Evolutionary conservation across 2,113 vertebrate genomes (phyloP).

Genomic region (Tricholaema leucomelas): DNA sequence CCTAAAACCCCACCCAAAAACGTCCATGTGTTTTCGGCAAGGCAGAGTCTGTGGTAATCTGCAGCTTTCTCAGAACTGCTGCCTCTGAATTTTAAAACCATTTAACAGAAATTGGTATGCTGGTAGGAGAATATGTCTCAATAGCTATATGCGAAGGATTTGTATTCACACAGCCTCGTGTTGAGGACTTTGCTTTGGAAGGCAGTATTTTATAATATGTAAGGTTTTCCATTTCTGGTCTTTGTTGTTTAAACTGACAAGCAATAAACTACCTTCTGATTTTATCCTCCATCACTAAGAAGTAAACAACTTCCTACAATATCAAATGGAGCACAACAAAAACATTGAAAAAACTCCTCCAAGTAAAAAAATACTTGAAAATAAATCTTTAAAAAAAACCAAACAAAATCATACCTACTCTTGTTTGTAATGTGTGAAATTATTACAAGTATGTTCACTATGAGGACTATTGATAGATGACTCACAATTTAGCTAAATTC

Average conservation of each 20-base stretch:
- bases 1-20: not conserved
- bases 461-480: slow-evolving; percentile 80
- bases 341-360: slow-evolving; percentile 49
- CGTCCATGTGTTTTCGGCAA: not conserved
- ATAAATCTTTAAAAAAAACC: slow-evolving; percentile 76
- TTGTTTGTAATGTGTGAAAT: slow-evolving; percentile 80
- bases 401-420: slow-evolving; percentile 79
- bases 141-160: not conserved
- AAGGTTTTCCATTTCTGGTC: not conserved
- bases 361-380: slow-evolving; percentile 64
- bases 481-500: slow-evolving; percentile 85
- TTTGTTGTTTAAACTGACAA: slow-evolving; percentile 22
- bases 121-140: slow-evolving; percentile 12
- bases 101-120: slow-evolving; percentile 8
- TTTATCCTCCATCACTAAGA: slow-evolving; percentile 13
- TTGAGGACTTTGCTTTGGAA: slow-evolving; percentile 32
- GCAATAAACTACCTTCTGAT: slow-evolving; percentile 3
- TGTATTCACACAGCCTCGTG: not conserved
- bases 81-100: slow-evolving; percentile 16
- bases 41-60: not conserved
- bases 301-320: slow-evolving; percentile 55
- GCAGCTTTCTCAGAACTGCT: not conserved
- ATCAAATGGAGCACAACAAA: slow-evolving; percentile 45
- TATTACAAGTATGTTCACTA: slow-evolving; percentile 81
- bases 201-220: not conserved